Evolutionary conservation across 2,797 vertebrate species (phyloP).

Genomic region (Amblyopsis hoosieri): DNA sequence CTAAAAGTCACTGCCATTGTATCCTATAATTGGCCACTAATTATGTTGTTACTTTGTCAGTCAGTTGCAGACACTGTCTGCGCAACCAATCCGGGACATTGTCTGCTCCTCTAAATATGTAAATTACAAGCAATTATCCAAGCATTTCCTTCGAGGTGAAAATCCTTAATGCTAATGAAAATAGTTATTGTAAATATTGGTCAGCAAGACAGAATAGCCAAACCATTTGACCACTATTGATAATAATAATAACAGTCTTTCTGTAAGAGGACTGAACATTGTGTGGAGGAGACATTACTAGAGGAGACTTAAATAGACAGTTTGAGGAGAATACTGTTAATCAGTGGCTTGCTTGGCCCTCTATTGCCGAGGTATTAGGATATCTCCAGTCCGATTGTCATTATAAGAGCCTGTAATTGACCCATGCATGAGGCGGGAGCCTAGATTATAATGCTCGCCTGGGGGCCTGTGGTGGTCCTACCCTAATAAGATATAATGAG

Average conservation of each 20-base stretch:
- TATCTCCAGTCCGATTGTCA: conserved; percentile 28
- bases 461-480: background rate
- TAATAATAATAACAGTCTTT: too few species aligned
- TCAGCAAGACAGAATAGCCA: background rate
- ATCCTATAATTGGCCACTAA: conserved; percentile 55
- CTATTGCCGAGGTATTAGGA: background rate
- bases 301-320: too few species aligned
- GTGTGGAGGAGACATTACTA: too few species aligned
- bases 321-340: too few species aligned
- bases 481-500: conserved; percentile 15
- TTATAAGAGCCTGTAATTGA: conserved; percentile 41
- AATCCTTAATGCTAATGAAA: conserved; percentile 30
- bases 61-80: conserved; percentile 46
- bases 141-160: conserved; percentile 36
- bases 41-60: conserved; percentile 59
- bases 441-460: conserved; percentile 8
- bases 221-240: background rate
- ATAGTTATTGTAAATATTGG: conserved; percentile 25
- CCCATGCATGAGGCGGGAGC: conserved; percentile 20
- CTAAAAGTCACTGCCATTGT: conserved; percentile 49
- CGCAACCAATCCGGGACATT: conserved; percentile 37
- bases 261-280: too few species aligned
- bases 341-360: background rate
- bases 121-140: conserved; percentile 48
- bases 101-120: conserved; percentile 55